These are phyloP conservation scores for Ctenoplectra terminalis DNA, from an alignment of 1,140 invertebrate species.

Conservation along the genomic window DNA sequence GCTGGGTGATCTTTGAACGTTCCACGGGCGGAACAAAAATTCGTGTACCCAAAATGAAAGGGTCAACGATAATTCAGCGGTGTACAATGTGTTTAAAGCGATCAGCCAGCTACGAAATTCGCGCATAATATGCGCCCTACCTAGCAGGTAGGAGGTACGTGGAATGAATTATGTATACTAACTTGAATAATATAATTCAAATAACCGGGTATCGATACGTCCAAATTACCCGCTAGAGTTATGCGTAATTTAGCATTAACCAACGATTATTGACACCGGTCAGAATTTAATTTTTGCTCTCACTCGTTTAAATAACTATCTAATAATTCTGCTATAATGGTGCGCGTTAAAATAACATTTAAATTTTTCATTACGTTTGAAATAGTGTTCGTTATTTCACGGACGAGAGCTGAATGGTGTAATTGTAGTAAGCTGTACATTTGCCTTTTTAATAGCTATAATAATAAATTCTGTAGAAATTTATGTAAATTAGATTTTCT, in stretches of 20 bases:
- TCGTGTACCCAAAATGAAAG: background rate
- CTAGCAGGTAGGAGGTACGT: background rate
- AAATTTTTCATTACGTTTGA: no score
- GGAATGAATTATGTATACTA: slow-evolving; percentile 42
- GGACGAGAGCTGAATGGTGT: no score
- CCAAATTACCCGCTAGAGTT: background rate
- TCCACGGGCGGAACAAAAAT: background rate
- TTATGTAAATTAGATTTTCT: no score
- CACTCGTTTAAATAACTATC: no score
- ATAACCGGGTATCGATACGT: slow-evolving; percentile 31
- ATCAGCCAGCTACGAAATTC: slow-evolving; percentile 27
- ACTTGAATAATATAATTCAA: slow-evolving; percentile 38
- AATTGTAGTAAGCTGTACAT: no score
- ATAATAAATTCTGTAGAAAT: no score
- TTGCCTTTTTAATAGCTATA: no score
- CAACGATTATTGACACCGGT: background rate
- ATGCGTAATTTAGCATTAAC: background rate
- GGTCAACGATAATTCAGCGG: background rate
- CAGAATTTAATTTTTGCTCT: background rate
- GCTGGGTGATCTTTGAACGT: background rate
- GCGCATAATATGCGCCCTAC: slow-evolving; percentile 6
- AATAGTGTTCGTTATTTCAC: no score
- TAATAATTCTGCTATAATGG: no score
- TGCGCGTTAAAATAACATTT: no score
- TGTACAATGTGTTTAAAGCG: background rate